Conservation (phyloP, 2,888 invertebrate species). For the Monochamus alternatus region DNA sequence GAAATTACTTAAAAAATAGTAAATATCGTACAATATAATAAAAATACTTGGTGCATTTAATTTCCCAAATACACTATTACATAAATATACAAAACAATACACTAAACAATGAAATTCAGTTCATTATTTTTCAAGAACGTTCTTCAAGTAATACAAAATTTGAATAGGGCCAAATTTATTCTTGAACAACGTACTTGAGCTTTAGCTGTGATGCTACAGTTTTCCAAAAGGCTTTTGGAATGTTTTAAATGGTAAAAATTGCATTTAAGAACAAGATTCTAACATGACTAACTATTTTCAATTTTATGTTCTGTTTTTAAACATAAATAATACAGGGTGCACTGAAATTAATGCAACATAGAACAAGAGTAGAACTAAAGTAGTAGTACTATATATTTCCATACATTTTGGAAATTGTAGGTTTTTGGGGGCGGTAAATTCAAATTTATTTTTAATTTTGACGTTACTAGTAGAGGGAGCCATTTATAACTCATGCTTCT, state of each 20-base stretch:
- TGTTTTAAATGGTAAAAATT: constrained; percentile 22
- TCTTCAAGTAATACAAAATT: constrained; percentile 60
- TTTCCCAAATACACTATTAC: constrained; percentile 17
- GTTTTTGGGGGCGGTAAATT: too few species aligned
- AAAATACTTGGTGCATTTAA: constrained; percentile 33
- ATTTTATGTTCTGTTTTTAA: too few species aligned
- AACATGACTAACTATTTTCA: neutral
- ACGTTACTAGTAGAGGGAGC: too few species aligned
- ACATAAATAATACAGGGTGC: too few species aligned
- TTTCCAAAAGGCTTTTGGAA: constrained; percentile 16
- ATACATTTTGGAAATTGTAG: too few species aligned
- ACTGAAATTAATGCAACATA: too few species aligned
- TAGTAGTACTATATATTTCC: too few species aligned
- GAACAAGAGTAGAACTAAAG: too few species aligned
- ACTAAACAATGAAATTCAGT: constrained; percentile 38
- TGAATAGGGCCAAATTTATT: constrained; percentile 57
- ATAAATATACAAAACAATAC: constrained; percentile 18
- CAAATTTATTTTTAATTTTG: too few species aligned
- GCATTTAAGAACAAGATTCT: constrained; percentile 7
- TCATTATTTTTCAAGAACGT: constrained; percentile 53
- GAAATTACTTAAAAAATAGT: constrained; percentile 29
- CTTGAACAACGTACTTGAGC: constrained; percentile 52
- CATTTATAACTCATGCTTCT: too few species aligned
- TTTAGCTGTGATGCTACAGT: constrained; percentile 29
- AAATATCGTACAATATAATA: constrained; percentile 32